phyloP scores from a whole-genome alignment of 1,140 invertebrate species.

The Hirudo medicinalis region DNA sequence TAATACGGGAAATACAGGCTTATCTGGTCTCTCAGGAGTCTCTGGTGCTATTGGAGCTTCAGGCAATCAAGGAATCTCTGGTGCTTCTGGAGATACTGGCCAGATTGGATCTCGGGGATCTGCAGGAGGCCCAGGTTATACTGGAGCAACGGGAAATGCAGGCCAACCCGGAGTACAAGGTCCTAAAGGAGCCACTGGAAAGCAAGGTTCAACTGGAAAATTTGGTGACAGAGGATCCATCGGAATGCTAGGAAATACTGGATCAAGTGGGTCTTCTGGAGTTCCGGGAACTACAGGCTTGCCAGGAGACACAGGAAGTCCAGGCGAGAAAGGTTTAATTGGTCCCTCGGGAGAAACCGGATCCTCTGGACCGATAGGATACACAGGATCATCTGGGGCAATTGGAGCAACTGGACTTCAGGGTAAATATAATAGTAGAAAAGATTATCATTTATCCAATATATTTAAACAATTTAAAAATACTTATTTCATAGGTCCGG shows the following conservation, averaged over 20 bases:
- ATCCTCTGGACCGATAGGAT: conserved; percentile 13
- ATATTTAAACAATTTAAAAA: neutral
- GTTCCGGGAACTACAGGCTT: neutral
- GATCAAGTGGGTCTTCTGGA: neutral
- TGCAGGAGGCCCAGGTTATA: conserved; percentile 5
- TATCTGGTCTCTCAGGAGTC: conserved; percentile 15
- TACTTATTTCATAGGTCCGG: neutral
- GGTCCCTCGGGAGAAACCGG: conserved; percentile 13
- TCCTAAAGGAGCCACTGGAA: neutral
- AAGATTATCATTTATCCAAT: neutral
- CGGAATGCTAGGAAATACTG: neutral
- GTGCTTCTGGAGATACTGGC: conserved; percentile 15
- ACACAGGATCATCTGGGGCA: neutral
- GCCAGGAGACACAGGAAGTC: neutral
- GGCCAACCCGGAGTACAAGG: conserved; percentile 3
- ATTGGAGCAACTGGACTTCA: conserved; percentile 11
- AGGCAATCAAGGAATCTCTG: neutral
- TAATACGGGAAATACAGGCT: conserved; percentile 7
- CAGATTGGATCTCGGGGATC: conserved; percentile 7
- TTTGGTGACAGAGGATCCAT: neutral
- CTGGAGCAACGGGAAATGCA: neutral
- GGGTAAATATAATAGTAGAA: conserved; percentile 6
- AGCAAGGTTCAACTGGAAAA: conserved; percentile 2
- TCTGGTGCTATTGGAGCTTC: neutral
- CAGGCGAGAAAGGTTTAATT: neutral